phyloP scores from a whole-genome alignment of 2,888 invertebrate genomes.

The Poecilus cupreus region DNA sequence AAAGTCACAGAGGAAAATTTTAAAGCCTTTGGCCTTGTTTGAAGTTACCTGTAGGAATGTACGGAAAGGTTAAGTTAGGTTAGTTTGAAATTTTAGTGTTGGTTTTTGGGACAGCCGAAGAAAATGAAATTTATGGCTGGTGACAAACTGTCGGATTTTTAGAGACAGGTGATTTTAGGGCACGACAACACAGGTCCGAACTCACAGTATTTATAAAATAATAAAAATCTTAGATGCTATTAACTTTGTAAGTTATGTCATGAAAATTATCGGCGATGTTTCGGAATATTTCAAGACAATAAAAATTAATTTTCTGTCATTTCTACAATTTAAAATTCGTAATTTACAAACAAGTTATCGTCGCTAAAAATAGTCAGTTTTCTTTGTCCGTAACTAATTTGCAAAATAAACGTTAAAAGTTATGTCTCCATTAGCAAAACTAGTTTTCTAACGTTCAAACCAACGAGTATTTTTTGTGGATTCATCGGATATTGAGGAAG shows the following conservation, averaged over 20 bases:
- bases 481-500: neutral
- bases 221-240: neutral
- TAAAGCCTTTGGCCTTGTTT: no score
- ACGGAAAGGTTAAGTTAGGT: neutral
- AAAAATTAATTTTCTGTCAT: slow-evolving; percentile 26
- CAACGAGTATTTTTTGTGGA: slow-evolving; percentile 1
- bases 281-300: neutral
- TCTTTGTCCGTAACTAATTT: neutral
- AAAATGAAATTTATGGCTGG: slow-evolving; percentile 32
- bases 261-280: neutral
- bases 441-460: neutral
- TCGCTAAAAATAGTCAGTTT: neutral
- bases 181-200: neutral
- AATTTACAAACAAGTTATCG: neutral
- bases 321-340: neutral
- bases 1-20: no score
- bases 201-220: neutral
- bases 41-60: neutral
- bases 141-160: slow-evolving; percentile 42
- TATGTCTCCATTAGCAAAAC: slow-evolving; percentile 24
- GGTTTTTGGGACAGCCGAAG: no score
- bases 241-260: neutral
- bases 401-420: neutral
- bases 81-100: neutral
- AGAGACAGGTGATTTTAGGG: slow-evolving; percentile 33